Percentiles rank a stretch among this genome's conserved stretches.
Conservation (phyloP, 2,113 vertebrate species). For the Bambusicola thoracicus region DNA sequence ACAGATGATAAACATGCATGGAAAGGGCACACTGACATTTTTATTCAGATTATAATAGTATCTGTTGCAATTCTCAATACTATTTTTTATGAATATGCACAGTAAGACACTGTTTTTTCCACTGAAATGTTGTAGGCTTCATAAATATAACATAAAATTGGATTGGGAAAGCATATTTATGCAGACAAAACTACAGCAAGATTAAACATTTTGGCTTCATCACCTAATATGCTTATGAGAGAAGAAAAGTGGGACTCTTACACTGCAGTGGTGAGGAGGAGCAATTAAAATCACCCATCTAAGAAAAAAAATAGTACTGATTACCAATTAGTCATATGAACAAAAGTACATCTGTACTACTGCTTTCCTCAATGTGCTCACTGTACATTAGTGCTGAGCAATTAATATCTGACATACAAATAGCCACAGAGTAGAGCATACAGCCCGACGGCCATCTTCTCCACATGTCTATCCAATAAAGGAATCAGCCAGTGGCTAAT, state of each 20-base stretch:
- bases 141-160: background rate
- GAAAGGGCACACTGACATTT: background rate
- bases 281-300: background rate
- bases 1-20: background rate
- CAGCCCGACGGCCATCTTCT: accelerated
- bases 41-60: background rate
- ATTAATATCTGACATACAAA: background rate
- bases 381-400: accelerated
- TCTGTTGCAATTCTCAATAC: background rate
- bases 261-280: background rate
- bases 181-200: background rate
- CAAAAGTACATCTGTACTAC: background rate
- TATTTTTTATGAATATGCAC: background rate
- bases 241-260: background rate
- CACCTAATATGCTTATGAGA: background rate
- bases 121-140: background rate
- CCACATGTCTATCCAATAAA: background rate
- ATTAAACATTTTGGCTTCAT: background rate
- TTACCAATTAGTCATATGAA: background rate
- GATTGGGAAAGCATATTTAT: background rate
- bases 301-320: background rate
- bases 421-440: background rate
- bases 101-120: background rate
- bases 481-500: background rate
- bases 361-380: background rate